A percentile compares a stretch with the other conserved stretches of the same genome.
Conservation (phyloP, 2,113 vertebrate species). For the Irena cyanogastra region DNA sequence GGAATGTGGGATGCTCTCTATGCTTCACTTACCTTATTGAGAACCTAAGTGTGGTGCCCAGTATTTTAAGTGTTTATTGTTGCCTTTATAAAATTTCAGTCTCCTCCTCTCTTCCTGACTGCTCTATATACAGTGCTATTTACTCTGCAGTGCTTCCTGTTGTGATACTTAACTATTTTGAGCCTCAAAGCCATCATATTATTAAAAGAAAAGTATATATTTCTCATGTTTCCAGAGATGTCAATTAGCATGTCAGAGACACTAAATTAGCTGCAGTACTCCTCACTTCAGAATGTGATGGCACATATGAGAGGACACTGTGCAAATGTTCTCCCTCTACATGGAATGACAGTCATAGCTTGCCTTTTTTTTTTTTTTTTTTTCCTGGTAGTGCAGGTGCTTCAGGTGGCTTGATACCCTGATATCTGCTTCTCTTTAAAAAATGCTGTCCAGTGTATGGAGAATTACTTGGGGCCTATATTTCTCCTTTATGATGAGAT, state of each 20-base stretch:
- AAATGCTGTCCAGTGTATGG: neutral
- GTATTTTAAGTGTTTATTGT: neutral
- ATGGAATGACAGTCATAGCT: neutral
- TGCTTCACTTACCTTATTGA: neutral
- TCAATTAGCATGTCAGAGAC: neutral
- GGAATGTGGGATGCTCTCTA: neutral
- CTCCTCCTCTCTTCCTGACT: neutral
- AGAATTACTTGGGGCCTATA: neutral
- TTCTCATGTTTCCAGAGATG: neutral
- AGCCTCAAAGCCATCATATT: neutral
- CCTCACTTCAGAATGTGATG: neutral
- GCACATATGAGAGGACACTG: neutral
- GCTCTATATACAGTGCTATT: neutral
- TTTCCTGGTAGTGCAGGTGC: rapidly evolving
- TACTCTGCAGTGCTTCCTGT: neutral
- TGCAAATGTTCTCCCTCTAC: neutral
- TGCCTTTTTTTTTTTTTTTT: neutral
- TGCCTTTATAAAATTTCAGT: neutral
- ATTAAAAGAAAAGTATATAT: neutral
- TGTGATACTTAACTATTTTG: neutral
- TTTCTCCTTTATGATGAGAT: neutral
- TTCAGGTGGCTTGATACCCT: neutral
- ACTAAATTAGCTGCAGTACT: neutral
- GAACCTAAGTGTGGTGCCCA: neutral
- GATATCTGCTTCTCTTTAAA: neutral